Evolutionary conservation across 2,113 vertebrate species (phyloP), one percentile per base, ranked within the genome.

Genomic region (Genyomyrus donnyi): DNA sequence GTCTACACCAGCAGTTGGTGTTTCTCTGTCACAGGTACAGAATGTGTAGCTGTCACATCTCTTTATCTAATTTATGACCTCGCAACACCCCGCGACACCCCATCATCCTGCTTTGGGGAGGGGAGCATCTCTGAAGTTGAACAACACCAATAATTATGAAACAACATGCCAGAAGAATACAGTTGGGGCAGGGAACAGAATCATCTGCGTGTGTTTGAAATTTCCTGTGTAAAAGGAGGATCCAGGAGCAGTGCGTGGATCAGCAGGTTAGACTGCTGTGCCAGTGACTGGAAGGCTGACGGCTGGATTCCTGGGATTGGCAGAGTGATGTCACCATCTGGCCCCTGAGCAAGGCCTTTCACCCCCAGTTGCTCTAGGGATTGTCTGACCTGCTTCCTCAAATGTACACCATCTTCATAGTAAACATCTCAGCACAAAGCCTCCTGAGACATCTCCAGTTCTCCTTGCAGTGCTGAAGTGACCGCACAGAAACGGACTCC

Each of bases 181-280:
- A 48, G 24, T n/a, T 88, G 74, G 21, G 86, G 46, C 88, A 93
- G 91, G 92, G 94, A 94, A 94, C 93, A 89, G 90, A 94, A 95
- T 93, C 89, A 89, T 93, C 90, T 88, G 87, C 87, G 88, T 90
- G 90, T 92, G 46, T 90, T 58, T 93, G 89, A 92, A 92, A 95
- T 93, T 89, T 92, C 89, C 88, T 92, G 87, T 91, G 91, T 91
- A 88, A 92, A 93, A 53, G 11, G 58, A 84, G 2, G 49, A 8
- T 56, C 91, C 3, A 13, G 62, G 24, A 3, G 62, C n/a, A 66
- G n/a, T 70, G 62, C 3, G 3, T 27, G 62, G 27, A 27, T 70
- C 62, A 31, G 62, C 10, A 4, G n/a, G 62, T 70, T 70, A 11
- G 10, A 70, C 27, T 70, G n/a, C n/a, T 31, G 62, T 70, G 10